Evolutionary conservation across 2,888 invertebrate genomes (phyloP), one percentile per base, ranked within the genome.

Genomic region (Idaea dimidiata): DNA sequence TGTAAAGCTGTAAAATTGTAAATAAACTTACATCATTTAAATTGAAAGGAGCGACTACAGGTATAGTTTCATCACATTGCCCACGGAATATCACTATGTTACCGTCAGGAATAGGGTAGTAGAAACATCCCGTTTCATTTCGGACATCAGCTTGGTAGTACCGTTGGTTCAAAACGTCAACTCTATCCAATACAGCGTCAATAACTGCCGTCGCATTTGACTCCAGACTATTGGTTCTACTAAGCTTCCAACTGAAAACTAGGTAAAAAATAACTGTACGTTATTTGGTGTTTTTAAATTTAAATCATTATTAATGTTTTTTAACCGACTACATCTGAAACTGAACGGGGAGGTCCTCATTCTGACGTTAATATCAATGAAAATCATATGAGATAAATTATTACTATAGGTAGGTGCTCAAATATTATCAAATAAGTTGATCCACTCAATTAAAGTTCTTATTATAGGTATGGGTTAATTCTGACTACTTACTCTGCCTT

Each of bases 231-330:
- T 78, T 81, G 0, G 71, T 69, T 66, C 84, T 75, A 59, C 87
- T 81, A 1, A 88, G 72, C 63, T 86, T 87, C 84, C 84, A 88
- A 63, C 81, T 82, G 43, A 62, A 65, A 57, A 79, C 81, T 43
- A 14, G 24, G 5, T 3, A 7, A 10, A 43, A 14, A 43, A 33
- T 33, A 33, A 33, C 24, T 24, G 24, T 24, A 24, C 1, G 24
- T 24, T 24, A 3, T 24, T 24, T 24, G 5, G 24, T 24, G 24
- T 24, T 24, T 24, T 24, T 3, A 24, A 24, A 24, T 24, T 24
- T 5, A 24, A 24, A 24, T 24, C 24, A 24, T 3, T 24, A 24
- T 24, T 24, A 24, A 3, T 24, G 5, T 24, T 24, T 1, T 24
- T 24, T 24, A 24, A 24, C 24, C 5, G 24, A 24, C 24, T 24